Percentiles rank a stretch among this genome's conserved stretches.
Evolutionary conservation across 1,140 invertebrate species (phyloP).

Genomic region (Drosophila gunungcola): DNA sequence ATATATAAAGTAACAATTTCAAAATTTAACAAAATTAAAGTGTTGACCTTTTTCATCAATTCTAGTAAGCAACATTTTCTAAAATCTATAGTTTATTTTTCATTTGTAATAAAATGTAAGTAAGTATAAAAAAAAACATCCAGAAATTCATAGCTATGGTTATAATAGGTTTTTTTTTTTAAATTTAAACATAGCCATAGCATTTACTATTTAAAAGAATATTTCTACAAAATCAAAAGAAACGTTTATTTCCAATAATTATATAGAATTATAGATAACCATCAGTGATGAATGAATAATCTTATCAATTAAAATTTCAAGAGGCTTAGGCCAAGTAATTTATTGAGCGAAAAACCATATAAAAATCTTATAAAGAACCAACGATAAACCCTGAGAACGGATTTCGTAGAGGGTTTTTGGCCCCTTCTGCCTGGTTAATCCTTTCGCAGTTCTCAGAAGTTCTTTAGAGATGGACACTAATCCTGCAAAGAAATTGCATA

Average conservation of each 20-base stretch:
- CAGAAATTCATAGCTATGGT: no score
- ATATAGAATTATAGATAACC: background rate
- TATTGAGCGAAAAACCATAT: no score
- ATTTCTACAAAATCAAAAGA: no score
- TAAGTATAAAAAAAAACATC: no score
- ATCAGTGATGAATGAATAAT: background rate
- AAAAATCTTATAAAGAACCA: background rate
- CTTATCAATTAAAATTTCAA: background rate
- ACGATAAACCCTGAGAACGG: background rate
- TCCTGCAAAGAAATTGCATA: slow-evolving; percentile 51
- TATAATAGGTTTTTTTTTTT: no score
- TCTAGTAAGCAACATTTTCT: no score
- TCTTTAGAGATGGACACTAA: slow-evolving; percentile 7
- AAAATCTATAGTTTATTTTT: no score
- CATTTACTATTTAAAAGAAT: no score
- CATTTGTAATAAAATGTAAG: no score
- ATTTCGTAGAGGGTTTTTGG: slow-evolving; percentile 3
- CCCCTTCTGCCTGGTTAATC: slow-evolving; percentile 43
- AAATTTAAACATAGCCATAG: no score
- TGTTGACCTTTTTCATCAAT: no score
- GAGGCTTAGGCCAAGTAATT: background rate
- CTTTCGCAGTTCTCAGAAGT: slow-evolving; percentile 55
- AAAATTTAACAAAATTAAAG: no score
- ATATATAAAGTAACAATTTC: background rate
- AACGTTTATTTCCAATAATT: background rate